Base-by-base conservation (phyloP, 2,113 vertebrate species). In the Gila orcuttii region DNA sequence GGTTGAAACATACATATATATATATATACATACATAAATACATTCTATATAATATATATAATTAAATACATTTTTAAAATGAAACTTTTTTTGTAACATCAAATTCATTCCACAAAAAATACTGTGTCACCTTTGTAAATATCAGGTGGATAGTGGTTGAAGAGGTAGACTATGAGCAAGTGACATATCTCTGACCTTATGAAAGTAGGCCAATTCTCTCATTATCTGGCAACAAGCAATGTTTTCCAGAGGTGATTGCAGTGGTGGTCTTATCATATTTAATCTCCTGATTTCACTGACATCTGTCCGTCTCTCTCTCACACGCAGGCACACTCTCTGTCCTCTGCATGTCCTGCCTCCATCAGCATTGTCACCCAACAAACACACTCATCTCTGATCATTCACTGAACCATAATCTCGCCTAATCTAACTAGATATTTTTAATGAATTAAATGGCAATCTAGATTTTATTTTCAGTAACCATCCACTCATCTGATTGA, bases 401-500 rank as follows among this genome's bases (percentile, higher is more conserved):
- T 69, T 60, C 11, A 25, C 75, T 77, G 69, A 85, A 91, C 66
- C 81, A 86, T 89, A 88, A 89, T 89, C 90, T 86, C 64, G 79
- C 31, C 84, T 89, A 92, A 91, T 92, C 92, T 86, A 85, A 3
- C 62, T 62, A 73, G 8, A n/a, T 81, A 74, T 84, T 87, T 83
- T 87, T 87, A 88, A 89, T 87, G 83, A 86, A 88, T 84, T 92
- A 90, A 89, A 91, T 92, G 64, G 91, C 90, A 78, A 88, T 92
- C 87, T 90, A 80, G 23, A 85, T 91, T 87, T 90, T 71, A 86
- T 90, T 88, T 90, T 28, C 66, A 87, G 81, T 76, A 85, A 77
- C 88, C 39, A 80, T 62, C 42, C 36, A 55, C 88, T 88, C 92
- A 94, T 95, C 94, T 93, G 88, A 90, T 31, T 90, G 88, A 94